These are phyloP conservation scores for Sciurus vulgaris DNA, from an alignment of 2,797 vertebrate species.

Conservation along the genomic window DNA sequence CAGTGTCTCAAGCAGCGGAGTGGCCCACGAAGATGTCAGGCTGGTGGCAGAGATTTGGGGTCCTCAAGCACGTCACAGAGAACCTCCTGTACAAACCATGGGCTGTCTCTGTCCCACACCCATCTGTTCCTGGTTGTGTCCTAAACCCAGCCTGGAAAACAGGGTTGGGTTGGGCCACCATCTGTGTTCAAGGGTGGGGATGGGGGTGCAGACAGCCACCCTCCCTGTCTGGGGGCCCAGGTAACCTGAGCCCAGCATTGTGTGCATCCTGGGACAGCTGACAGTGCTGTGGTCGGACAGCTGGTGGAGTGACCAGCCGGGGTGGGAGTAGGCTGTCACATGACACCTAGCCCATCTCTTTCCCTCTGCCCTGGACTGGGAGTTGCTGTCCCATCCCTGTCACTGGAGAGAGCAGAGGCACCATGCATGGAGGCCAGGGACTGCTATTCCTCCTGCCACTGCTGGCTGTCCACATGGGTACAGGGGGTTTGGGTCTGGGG, in stretches of 20 bases:
- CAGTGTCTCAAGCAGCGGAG: not conserved
- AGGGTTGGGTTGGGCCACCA: not conserved
- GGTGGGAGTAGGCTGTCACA: conserved; percentile 47
- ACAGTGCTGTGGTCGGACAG: conserved; percentile 83
- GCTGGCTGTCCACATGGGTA: conserved; percentile 70
- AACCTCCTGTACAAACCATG: not conserved
- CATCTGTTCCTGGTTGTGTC: not conserved
- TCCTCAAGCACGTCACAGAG: not conserved
- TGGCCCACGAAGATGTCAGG: not conserved
- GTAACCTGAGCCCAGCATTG: conserved; percentile 79
- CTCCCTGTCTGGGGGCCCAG: not conserved
- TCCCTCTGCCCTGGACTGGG: not conserved
- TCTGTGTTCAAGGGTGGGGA: not conserved
- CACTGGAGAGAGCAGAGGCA: not conserved
- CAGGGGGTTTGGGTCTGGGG: not conserved
- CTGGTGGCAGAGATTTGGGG: not conserved
- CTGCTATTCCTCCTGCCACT: conserved; percentile 45
- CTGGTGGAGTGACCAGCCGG: conserved; percentile 74
- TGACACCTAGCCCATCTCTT: conserved; percentile 34
- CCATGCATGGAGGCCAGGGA: conserved; percentile 75
- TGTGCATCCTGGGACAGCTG: conserved; percentile 85
- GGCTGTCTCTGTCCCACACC: not conserved
- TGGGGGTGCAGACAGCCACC: not conserved
- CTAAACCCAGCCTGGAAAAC: not conserved
- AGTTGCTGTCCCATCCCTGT: not conserved